phyloP scores from a whole-genome alignment of 2,888 invertebrate species.

The Synergus umbraculus region DNA sequence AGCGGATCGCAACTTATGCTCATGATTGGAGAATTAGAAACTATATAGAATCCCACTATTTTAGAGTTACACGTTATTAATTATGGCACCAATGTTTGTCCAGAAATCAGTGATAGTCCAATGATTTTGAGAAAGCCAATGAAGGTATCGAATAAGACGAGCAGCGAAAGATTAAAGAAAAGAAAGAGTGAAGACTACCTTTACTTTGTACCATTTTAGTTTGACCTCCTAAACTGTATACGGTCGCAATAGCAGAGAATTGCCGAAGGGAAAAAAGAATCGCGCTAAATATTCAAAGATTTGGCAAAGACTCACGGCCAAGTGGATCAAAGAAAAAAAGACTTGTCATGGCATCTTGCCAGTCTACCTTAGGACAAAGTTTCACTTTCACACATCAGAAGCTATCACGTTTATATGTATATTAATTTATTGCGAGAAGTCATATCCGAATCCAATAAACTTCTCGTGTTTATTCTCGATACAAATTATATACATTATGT shows the following conservation, averaged over 20 bases:
- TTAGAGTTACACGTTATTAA: neutral
- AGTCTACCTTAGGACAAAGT: conserved; percentile 54
- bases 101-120: too few relatives aligned
- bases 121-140: neutral
- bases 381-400: conserved; percentile 19
- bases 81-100: too few relatives aligned
- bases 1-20: neutral
- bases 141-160: neutral
- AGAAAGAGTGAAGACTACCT: conserved; percentile 35
- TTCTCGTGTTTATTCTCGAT: too few relatives aligned
- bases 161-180: conserved; percentile 22
- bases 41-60: neutral
- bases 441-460: too few relatives aligned
- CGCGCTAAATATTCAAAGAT: conserved; percentile 57
- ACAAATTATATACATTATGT: too few relatives aligned
- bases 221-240: conserved; percentile 53
- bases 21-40: neutral
- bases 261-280: conserved; percentile 48
- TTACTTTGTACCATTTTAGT: conserved; percentile 44
- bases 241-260: conserved; percentile 24
- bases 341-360: conserved; percentile 55
- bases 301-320: conserved; percentile 66
- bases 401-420: neutral
- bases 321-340: conserved; percentile 49
- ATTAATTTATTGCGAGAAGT: neutral